Conservation (phyloP, 2,113 vertebrate genomes). For the Muntiacus muntjak region DNA sequence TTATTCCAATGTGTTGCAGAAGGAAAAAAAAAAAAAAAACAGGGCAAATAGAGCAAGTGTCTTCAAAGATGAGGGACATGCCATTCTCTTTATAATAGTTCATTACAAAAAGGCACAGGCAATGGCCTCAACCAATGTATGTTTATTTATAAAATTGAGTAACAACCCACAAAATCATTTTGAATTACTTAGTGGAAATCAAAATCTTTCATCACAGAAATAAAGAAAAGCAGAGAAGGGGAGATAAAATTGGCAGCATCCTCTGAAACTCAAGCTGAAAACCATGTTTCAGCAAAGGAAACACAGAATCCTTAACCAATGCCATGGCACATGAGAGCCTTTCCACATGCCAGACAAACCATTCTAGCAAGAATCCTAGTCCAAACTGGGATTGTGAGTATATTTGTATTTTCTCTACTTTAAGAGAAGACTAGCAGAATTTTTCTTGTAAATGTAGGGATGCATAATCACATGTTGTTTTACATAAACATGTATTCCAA, state of each 20-base stretch:
- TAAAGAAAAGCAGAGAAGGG: slow-evolving; percentile 58
- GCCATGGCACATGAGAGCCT: slow-evolving; percentile 66
- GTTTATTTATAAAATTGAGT: slow-evolving; percentile 64
- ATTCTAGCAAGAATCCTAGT: slow-evolving; percentile 66
- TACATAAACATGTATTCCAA: slow-evolving; percentile 75
- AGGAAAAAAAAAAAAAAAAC: not conserved
- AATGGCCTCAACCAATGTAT: slow-evolving; percentile 13
- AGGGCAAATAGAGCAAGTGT: not conserved
- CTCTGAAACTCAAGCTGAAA: slow-evolving; percentile 65
- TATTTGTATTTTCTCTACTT: slow-evolving; percentile 75
- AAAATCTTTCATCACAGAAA: slow-evolving; percentile 64
- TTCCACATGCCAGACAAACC: slow-evolving; percentile 74
- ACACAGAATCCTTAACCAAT: slow-evolving; percentile 67
- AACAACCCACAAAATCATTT: slow-evolving; percentile 39
- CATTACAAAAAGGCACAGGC: slow-evolving; percentile 53
- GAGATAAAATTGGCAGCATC: slow-evolving; percentile 63
- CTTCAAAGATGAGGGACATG: not conserved
- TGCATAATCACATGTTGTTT: slow-evolving; percentile 79
- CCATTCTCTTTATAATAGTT: slow-evolving; percentile 27
- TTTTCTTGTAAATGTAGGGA: slow-evolving; percentile 75
- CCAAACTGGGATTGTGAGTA: slow-evolving; percentile 69
- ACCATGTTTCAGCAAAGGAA: slow-evolving; percentile 70
- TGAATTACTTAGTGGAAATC: slow-evolving; percentile 63
- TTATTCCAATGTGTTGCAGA: not conserved
- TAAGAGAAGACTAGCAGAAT: slow-evolving; percentile 76